phyloP scores from a whole-genome alignment of 2,888 invertebrate genomes.

The Chaetoderma sp. region DNA sequence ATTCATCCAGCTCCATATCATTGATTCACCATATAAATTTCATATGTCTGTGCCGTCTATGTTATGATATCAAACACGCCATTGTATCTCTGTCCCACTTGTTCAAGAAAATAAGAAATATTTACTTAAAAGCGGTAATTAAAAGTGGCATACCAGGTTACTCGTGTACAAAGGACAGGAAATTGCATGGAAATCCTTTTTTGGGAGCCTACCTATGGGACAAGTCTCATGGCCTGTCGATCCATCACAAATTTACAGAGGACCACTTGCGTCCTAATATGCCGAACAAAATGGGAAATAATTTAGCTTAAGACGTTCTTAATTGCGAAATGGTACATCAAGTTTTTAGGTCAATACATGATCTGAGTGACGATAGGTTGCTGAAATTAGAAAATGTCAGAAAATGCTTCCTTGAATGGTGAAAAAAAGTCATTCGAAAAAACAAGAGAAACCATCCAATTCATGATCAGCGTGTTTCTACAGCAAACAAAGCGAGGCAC shows the following conservation, averaged over 20 bases:
- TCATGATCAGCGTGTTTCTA: no score
- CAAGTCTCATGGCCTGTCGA: not conserved
- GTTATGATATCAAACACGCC: no score
- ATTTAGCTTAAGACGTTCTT: not conserved
- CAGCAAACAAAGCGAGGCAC: no score
- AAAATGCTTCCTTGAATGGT: no score
- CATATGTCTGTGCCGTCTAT: not conserved
- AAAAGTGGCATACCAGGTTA: not conserved
- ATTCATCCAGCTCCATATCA: not conserved
- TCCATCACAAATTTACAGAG: not conserved
- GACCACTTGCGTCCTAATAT: not conserved
- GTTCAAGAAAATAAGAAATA: not conserved
- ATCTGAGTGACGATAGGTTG: not conserved
- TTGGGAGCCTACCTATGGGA: not conserved
- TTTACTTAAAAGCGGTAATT: no score
- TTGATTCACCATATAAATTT: not conserved
- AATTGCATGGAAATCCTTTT: not conserved
- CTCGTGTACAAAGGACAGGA: not conserved
- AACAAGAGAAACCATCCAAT: no score
- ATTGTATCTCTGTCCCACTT: not conserved
- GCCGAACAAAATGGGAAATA: not conserved
- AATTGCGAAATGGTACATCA: not conserved
- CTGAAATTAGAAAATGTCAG: no score
- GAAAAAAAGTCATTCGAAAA: no score
- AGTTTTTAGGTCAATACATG: not conserved